Evolutionary conservation across 2,797 vertebrate species (phyloP), one percentile per base, ranked within the genome.

Genomic region (Sebastes cheni): DNA sequence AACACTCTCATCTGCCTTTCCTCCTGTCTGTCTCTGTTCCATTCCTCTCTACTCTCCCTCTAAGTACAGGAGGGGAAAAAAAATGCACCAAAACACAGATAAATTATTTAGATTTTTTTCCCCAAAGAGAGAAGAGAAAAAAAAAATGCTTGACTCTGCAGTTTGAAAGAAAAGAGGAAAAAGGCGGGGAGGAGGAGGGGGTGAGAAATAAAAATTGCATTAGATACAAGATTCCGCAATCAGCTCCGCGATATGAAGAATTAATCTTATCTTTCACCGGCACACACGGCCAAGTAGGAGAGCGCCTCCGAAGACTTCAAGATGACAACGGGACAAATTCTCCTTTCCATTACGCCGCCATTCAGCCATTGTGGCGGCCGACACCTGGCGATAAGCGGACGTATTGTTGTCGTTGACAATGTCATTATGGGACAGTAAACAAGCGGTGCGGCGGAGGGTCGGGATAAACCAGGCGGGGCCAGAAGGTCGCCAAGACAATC

Each of bases 171-270:
- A 88, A 86, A 81, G 75, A 25, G 65, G 36, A 34, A 9, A 9
- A 25, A 58, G 30, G 27, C 54, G 52, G 75, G n/a, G 16, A 32
- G 14, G 5, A 6, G 39, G n/a, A n/a, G 74, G 34, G 80, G 46
- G 23, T 25, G 70, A 64, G 80, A 73, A 86, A 94, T 94, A 92
- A 94, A 95, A 95, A 91, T 90, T 94, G 92, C 93, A 95, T 95
- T 92, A 93, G 92, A 93, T 92, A 94, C 92, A 94, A 91, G 91
- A 92, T 93, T 94, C 86, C 23, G 85, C 95, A 94, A 94, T 96
- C 95, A 93, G 88, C 67, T 79, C 3, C 4, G 25, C 80, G 87
- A 90, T 90, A 90, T 91, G 88, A 94, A 94, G 92, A 94, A 94
- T 94, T 95, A 79, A 94, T 95, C 93, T 94, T 87, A 90, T 94